Base-by-base conservation (phyloP, 2,113 vertebrate species). In the Acanthochromis polyacanthus region DNA sequence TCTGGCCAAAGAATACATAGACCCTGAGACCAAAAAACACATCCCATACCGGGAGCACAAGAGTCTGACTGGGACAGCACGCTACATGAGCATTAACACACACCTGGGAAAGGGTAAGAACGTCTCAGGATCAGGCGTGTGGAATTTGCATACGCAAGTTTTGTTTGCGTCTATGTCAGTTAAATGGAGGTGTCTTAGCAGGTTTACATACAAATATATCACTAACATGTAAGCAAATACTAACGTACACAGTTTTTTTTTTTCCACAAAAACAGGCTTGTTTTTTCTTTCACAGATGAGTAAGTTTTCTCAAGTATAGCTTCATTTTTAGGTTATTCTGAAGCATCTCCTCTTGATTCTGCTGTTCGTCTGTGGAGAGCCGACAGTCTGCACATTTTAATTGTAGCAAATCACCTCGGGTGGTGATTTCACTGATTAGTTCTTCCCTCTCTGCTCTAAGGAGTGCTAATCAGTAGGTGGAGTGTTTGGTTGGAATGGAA, bases 21-120 rank as follows among this genome's bases (percentile, higher is more conserved):
- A 99, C 93, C 97, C 98, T 0, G 98, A 99, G 96, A 99, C 98
- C 96, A 97, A 97, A 97, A 99, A 99, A 96, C 98, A 99, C 96
- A 99, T 99, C 96, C 98, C 97, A 0, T 99, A 99, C 94, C 95
- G 97, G 88, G 98, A 99, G 95, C 98, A 99, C 96, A 99, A 99
- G 95, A 99, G 98, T 95, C 94, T 99, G 92, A 99, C 97, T 3
- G 98, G 98, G 87, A 99, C 98, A 0, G 98, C 98, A 0, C 96
- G 98, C 78, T 99, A 99, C 92, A 99, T 99, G 98, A 99, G 98
- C 95, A 98, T 99, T 93, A 99, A 98, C 94, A 99, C 97, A 15
- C 97, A 98, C 93, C 91, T 99, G 51, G 98, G 98, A 82, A 99
- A 99, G 93, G 98, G 98, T 98, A 80, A 72, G 89, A 8, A 11